Percentiles rank a stretch among this genome's conserved stretches.
phyloP scores from a whole-genome alignment of 2,888 invertebrate species.

The Dascillus cervinus region DNA sequence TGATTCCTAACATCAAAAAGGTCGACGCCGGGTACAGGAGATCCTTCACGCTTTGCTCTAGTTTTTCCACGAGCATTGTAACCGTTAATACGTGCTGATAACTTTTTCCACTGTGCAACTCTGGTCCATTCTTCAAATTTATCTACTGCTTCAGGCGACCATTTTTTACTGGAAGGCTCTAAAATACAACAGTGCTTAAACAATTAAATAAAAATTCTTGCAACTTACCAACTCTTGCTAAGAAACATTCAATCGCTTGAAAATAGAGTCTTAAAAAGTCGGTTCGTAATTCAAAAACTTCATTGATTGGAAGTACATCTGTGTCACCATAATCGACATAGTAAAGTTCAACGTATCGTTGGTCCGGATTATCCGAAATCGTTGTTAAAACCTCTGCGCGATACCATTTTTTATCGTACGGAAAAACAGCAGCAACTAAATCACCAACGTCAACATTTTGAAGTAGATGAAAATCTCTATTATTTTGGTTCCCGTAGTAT shows the following conservation, averaged over 20 bases:
- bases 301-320: slow-evolving; percentile 56
- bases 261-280: slow-evolving; percentile 66
- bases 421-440: slow-evolving; percentile 76
- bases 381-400: slow-evolving; percentile 59
- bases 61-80: slow-evolving; percentile 53
- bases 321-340: slow-evolving; percentile 87
- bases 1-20: slow-evolving; percentile 64
- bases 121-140: slow-evolving; percentile 64
- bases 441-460: slow-evolving; percentile 60
- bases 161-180: slow-evolving; percentile 45
- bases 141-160: slow-evolving; percentile 57
- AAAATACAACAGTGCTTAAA: no score
- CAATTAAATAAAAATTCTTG: no score
- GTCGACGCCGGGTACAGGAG: slow-evolving; percentile 70
- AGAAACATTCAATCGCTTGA: slow-evolving; percentile 82
- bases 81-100: slow-evolving; percentile 67
- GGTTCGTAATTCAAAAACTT: slow-evolving; percentile 66
- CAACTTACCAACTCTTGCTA: slow-evolving; percentile 69
- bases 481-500: slow-evolving; percentile 62
- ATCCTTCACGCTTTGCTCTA: slow-evolving; percentile 52
- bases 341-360: slow-evolving; percentile 61
- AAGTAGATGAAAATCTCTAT: slow-evolving; percentile 51
- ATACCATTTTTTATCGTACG: slow-evolving; percentile 79
- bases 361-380: slow-evolving; percentile 51
- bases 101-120: slow-evolving; percentile 72